A percentile compares a stretch with the other conserved stretches of the same genome.
Evolutionary conservation across 1,140 invertebrate genomes (phyloP).

Genomic region (Thaumetopoea pityocampa): DNA sequence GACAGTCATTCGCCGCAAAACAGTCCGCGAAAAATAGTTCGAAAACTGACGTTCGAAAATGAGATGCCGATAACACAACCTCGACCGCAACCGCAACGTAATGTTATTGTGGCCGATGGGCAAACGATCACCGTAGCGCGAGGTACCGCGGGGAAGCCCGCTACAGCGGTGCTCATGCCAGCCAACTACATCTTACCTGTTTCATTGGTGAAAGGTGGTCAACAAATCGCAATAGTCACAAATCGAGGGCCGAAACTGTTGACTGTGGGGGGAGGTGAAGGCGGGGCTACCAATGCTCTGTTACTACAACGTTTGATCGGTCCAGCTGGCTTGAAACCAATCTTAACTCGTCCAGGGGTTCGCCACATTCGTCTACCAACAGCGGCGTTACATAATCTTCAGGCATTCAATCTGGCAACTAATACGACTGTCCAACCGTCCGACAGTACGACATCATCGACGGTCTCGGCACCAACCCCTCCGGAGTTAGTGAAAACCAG

Average conservation of each 20-base stretch:
- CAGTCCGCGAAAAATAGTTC: constrained; percentile 65
- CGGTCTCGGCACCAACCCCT: constrained; percentile 35
- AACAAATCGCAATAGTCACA: constrained; percentile 83
- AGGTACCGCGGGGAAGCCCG: constrained; percentile 66
- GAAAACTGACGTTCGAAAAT: constrained; percentile 65
- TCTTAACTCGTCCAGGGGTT: constrained; percentile 62
- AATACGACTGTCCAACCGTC: constrained; percentile 40
- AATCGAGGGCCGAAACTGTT: constrained; percentile 80
- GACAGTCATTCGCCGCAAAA: constrained; percentile 71
- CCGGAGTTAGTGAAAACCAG: constrained; percentile 52
- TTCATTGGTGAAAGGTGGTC: constrained; percentile 81
- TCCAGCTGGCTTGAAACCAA: constrained; percentile 67
- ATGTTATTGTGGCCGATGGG: constrained; percentile 77
- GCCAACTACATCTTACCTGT: constrained; percentile 83
- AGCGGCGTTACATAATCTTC: constrained; percentile 67
- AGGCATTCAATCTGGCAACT: constrained; percentile 62
- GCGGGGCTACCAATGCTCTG: constrained; percentile 75
- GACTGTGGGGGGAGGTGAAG: constrained; percentile 70
- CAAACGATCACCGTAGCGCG: constrained; percentile 70
- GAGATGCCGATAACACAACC: constrained; percentile 34
- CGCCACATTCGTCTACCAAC: constrained; percentile 67
- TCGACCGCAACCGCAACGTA: constrained; percentile 59
- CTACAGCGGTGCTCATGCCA: constrained; percentile 80
- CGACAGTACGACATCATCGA: constrained; percentile 47
- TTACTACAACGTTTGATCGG: constrained; percentile 64